A percentile compares a stretch with the other conserved stretches of the same genome.
phyloP scores from a whole-genome alignment of 2,888 invertebrate species.

The Priocnemis perturbator region DNA sequence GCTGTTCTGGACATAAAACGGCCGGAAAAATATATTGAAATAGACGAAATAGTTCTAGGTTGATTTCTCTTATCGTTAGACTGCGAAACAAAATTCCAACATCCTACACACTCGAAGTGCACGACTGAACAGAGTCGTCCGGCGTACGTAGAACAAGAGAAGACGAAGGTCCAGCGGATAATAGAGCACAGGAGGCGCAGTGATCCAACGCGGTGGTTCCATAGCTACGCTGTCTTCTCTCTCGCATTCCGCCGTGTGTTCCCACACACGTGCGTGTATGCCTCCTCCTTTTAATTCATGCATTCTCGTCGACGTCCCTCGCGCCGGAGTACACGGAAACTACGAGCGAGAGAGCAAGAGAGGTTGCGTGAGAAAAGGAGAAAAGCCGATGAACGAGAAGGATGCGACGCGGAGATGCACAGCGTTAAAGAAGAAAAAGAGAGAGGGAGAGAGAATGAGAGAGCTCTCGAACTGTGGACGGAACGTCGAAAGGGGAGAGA shows the following conservation, averaged over 20 bases:
- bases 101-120: no score
- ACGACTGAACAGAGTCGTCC: no score
- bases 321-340: slow-evolving; percentile 19
- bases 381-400: neutral
- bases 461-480: slow-evolving; percentile 7
- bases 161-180: slow-evolving; percentile 17
- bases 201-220: slow-evolving; percentile 47
- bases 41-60: no score
- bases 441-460: neutral
- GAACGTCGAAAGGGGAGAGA: slow-evolving; percentile 9
- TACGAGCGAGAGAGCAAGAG: slow-evolving; percentile 17
- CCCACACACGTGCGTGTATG: slow-evolving; percentile 48
- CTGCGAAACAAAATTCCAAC: no score
- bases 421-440: neutral
- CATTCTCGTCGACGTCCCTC: slow-evolving; percentile 52
- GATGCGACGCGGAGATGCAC: neutral
- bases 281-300: slow-evolving; percentile 59
- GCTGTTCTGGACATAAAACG: no score
- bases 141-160: neutral
- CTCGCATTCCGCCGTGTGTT: slow-evolving; percentile 64
- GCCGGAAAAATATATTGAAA: no score
- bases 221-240: slow-evolving; percentile 61
- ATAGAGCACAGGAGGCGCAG: slow-evolving; percentile 36
- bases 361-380: neutral
- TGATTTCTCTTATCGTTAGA: no score